Evolutionary conservation across 2,888 invertebrate genomes (phyloP), one percentile per base, ranked within the genome.

Genomic region (Zhengitettix transpicula): DNA sequence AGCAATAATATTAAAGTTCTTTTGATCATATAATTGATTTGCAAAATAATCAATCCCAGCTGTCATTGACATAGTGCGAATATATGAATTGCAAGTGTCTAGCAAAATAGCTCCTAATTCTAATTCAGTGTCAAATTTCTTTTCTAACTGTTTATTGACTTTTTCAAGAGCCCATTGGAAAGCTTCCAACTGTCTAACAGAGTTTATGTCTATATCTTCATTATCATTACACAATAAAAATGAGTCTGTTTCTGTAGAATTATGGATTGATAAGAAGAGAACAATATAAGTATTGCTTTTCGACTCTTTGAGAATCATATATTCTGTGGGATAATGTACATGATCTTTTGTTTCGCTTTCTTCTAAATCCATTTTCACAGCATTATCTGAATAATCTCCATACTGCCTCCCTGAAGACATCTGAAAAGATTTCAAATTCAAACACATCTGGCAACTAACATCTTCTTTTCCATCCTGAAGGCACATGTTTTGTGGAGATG

Each of bases 91-190:
- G 70, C 63, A 73, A 53, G 62, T 69, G 60, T 69, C 69, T 55
- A 68, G 63, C 9, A 69, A 63, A 15, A 69, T 58, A 10, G 67
- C 68, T 9, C 69, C 69, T 5, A 69, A 60, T 42, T 67, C 63
- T 9, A 69, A 58, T n/a, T 58, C 62, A 47, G 63, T 57, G 11
- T 42, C 15, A 42, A 17, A 42, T 10, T 47, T 55, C 8, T 41
- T 12, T 40, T 41, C 28, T 40, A 61, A 52, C 42, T 73, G 71
- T 9, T 63, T 60, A 64, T 74, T 74, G 14, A 74, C 68, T n/a
- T 67, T 64, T 52, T 71, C 67, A 41, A 75, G 67, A 10, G 74
- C 74, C 66, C 71, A 75, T 61, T 72, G 69, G 61, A 74, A 72
- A 1, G 74, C 74, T 58, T 74, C 67, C 54, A 74, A 62, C 58